phyloP scores from a whole-genome alignment of 2,797 vertebrate genomes.

The Hypotaenidia philippensis region DNA sequence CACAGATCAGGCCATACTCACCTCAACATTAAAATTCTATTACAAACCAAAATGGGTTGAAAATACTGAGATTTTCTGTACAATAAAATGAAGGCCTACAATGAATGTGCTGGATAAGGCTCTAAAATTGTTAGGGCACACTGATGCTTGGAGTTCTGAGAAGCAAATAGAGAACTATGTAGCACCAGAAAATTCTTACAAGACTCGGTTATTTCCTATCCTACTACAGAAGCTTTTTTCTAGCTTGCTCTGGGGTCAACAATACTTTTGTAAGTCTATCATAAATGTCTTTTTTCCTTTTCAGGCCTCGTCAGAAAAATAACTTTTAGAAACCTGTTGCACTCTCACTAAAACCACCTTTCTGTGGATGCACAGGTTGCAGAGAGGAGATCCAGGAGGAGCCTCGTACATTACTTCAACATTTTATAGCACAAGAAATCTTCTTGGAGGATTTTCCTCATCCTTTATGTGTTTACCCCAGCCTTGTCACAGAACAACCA shows the following conservation, averaged over 20 bases:
- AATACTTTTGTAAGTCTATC: background rate
- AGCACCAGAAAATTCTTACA: background rate
- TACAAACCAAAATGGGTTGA: background rate
- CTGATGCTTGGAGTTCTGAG: background rate
- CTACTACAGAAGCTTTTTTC: accelerated
- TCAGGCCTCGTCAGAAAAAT: background rate
- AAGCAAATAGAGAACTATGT: background rate
- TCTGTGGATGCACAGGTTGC: accelerated
- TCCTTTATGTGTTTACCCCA: background rate
- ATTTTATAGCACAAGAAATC: background rate
- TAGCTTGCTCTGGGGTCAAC: background rate
- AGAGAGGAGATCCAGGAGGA: background rate
- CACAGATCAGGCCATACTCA: background rate
- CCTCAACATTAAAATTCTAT: background rate
- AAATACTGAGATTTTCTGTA: background rate
- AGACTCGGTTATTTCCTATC: background rate
- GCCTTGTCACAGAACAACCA: background rate
- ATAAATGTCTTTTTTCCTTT: accelerated
- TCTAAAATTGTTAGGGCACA: background rate
- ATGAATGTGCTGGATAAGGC: background rate
- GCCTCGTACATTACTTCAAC: background rate
- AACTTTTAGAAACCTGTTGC: background rate
- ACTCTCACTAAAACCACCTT: background rate
- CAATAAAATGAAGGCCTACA: background rate
- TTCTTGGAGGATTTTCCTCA: background rate